Evolutionary conservation across 1,140 invertebrate genomes (phyloP).

Genomic region (Physella acuta): DNA sequence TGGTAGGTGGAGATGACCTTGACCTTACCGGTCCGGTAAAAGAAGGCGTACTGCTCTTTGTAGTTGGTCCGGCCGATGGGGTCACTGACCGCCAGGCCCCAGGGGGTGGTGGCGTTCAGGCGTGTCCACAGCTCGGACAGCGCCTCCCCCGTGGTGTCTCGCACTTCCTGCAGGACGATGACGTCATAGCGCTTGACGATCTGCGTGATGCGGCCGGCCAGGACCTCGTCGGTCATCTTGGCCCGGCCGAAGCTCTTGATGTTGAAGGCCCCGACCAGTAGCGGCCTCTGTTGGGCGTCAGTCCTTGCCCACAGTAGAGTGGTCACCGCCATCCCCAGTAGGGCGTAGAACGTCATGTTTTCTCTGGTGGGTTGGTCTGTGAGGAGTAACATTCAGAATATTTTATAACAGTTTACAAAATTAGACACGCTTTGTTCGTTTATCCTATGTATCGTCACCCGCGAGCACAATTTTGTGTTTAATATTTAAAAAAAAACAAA

Average conservation of each 20-base stretch:
- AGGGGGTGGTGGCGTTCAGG: background rate
- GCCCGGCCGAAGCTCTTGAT: slow-evolving; percentile 1
- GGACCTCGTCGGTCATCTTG: background rate
- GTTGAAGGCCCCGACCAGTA: slow-evolving; percentile 22
- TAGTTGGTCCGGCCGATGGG: slow-evolving; percentile 6
- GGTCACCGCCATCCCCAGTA: too few species aligned
- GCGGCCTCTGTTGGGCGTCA: too few species aligned
- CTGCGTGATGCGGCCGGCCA: background rate
- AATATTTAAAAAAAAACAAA: too few species aligned
- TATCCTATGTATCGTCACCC: too few species aligned
- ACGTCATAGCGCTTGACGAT: slow-evolving; percentile 20
- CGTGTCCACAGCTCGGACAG: background rate
- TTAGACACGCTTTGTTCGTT: too few species aligned
- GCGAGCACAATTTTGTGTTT: too few species aligned
- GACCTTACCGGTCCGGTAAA: background rate
- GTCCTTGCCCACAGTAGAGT: too few species aligned
- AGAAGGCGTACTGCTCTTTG: slow-evolving; percentile 22
- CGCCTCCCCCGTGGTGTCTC: background rate
- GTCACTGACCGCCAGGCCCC: background rate
- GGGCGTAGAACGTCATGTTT: too few species aligned
- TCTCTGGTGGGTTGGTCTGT: too few species aligned
- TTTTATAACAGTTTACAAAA: too few species aligned
- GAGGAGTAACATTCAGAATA: too few species aligned
- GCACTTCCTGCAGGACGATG: slow-evolving; percentile 17
- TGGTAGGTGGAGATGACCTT: background rate